Evolutionary conservation across 2,113 vertebrate species (phyloP).

Genomic region (Salvelinus alpinus): DNA sequence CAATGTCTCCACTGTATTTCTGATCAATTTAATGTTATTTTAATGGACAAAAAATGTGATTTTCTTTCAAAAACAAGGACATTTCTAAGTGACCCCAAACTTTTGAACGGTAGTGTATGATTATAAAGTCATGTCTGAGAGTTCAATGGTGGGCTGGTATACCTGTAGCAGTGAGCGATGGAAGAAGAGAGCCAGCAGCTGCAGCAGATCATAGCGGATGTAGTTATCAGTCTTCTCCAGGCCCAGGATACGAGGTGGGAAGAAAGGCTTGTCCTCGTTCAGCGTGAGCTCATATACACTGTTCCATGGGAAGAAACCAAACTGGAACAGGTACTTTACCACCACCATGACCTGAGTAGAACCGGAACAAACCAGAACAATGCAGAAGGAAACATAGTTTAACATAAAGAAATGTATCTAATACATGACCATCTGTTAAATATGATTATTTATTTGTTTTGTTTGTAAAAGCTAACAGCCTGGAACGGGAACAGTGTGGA

Average conservation of each 20-base stretch:
- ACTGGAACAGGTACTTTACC: slow-evolving; percentile 96
- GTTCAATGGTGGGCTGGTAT: slow-evolving; percentile 2
- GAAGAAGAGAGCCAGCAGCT: slow-evolving; percentile 92
- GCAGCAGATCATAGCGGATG: slow-evolving; percentile 86
- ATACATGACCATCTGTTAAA: too few species aligned
- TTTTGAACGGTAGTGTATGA: not conserved
- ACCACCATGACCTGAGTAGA: slow-evolving; percentile 82
- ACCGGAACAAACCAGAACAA: slow-evolving; percentile 1
- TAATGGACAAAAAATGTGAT: too few species aligned
- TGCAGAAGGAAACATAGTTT: not conserved
- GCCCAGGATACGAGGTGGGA: slow-evolving; percentile 89
- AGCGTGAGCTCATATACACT: slow-evolving; percentile 74
- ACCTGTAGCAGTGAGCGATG: slow-evolving; percentile 94
- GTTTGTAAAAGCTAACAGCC: not conserved
- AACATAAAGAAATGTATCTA: too few species aligned
- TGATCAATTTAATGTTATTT: too few species aligned
- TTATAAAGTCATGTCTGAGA: not conserved
- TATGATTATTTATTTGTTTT: too few species aligned
- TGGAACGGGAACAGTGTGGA: not conserved
- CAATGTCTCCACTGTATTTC: too few species aligned
- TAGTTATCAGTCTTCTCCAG: slow-evolving; percentile 86
- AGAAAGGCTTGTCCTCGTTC: slow-evolving; percentile 91
- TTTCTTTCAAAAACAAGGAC: too few species aligned
- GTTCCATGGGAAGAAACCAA: slow-evolving; percentile 98
- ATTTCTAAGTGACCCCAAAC: too few species aligned